phyloP scores from a whole-genome alignment of 2,113 vertebrate species.

The Tenrec ecaudatus region DNA sequence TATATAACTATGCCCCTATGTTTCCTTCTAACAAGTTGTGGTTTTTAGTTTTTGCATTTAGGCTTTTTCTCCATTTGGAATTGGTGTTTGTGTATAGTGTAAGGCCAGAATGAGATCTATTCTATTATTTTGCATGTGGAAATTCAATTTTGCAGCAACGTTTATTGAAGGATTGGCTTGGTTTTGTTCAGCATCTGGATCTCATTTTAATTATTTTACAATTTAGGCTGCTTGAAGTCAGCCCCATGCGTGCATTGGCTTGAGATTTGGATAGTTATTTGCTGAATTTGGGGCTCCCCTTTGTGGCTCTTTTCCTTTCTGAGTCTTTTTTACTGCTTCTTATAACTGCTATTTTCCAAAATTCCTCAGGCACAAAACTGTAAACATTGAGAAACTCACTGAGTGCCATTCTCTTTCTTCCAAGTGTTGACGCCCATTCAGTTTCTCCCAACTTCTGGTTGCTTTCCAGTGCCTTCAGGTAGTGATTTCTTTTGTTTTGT shows the following conservation, averaged over 20 bases:
- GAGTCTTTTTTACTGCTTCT: background rate
- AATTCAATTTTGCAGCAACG: background rate
- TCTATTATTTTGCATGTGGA: too few relatives aligned
- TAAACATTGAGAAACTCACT: background rate
- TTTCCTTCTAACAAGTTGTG: too few relatives aligned
- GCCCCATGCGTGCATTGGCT: background rate
- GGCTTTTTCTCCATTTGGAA: too few relatives aligned
- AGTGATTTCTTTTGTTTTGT: background rate
- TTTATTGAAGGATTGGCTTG: background rate
- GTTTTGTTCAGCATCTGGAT: background rate
- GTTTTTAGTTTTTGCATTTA: too few relatives aligned
- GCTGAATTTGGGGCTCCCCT: background rate
- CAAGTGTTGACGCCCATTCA: background rate
- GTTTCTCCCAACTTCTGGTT: background rate
- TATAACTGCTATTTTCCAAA: background rate
- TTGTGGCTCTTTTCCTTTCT: too few relatives aligned
- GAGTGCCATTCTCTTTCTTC: background rate
- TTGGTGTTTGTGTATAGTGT: too few relatives aligned
- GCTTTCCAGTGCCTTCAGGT: background rate
- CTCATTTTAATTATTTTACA: background rate
- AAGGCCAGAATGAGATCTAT: too few relatives aligned
- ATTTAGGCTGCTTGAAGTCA: background rate
- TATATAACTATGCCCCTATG: too few relatives aligned
- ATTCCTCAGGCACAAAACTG: background rate
- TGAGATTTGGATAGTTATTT: background rate